Evolutionary conservation across 2,888 invertebrate genomes (phyloP), one percentile per base, ranked within the genome.

Genomic region (Flexamia atlantica): DNA sequence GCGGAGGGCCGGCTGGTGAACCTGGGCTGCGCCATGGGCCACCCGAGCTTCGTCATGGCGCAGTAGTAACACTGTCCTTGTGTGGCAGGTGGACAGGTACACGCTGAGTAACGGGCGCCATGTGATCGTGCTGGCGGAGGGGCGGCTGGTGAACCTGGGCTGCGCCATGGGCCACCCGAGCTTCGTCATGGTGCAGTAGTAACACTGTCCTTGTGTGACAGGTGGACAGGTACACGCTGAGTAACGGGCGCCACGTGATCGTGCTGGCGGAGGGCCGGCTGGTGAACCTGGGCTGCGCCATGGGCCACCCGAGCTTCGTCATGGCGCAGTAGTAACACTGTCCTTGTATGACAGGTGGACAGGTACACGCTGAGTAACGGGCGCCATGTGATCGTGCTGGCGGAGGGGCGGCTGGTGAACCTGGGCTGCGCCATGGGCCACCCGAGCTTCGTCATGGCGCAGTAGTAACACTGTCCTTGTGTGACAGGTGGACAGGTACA

Each of bases 121-220:
- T 90, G 93, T 99, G 80, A 97, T 99, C 88, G 91, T 99, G 17
- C 92, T 99, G 85, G 99, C 99, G 36, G 97, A 99, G 90, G 99
- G 99, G 50, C 95, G 99, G 87, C 93, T 99, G 84, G 99, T 99
- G 4, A 99, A 99, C 90, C 92, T 99, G 87, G 99, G 99, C 82
- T 99, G 99, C 91, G 99, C 99, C 42, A 99, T 97, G 89, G 99
- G 99, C 50, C 99, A 99, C 91, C 97, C 99, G 7, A 98, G 98
- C 82, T 99, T 99, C 90, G 99, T 99, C 20, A 99, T 99, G 99
- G 42, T 10, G 9, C 14, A 42, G 42, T 42, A 98, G 98, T 86
- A 98, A 98, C 91, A 99, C 99, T 0, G 99, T 99, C 90, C n/a
- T n/a, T n/a, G 57, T 25, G 50, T 86, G 74, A 25, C 86, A 93